phyloP scores from a whole-genome alignment of 2,888 invertebrate genomes.

The Drosophila prostipennis region DNA sequence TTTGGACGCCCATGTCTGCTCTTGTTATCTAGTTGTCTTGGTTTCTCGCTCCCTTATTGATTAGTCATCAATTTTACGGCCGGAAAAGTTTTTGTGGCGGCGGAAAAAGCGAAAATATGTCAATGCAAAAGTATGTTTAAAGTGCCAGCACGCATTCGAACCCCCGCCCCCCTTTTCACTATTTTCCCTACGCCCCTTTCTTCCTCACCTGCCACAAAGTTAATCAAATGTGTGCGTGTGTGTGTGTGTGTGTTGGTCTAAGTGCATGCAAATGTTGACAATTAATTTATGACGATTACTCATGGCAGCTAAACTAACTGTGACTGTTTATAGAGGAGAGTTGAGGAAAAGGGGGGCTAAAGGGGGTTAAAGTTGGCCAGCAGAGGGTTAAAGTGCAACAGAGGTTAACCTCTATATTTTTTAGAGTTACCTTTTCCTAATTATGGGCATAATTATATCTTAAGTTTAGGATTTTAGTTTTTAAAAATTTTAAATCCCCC shows the following conservation, averaged over 20 bases:
- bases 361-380: not conserved
- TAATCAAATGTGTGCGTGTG: constrained; percentile 30
- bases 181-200: not conserved
- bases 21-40: constrained; percentile 33
- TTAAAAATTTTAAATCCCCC: no score
- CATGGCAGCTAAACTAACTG: constrained; percentile 81
- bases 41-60: constrained; percentile 55
- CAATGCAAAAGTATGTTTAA: constrained; percentile 75
- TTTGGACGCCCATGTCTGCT: not conserved
- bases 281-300: constrained; percentile 83
- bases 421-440: constrained; percentile 39
- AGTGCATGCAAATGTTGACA: constrained; percentile 82
- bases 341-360: not conserved
- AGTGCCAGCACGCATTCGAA: constrained; percentile 36
- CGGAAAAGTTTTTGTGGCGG: constrained; percentile 20
- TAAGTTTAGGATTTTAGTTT: no score
- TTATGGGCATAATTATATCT: no score
- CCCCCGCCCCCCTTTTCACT: constrained; percentile 11
- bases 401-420: not conserved
- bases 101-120: constrained; percentile 57
- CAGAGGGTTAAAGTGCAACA: constrained; percentile 7
- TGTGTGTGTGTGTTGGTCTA: constrained; percentile 55
- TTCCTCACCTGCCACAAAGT: constrained; percentile 2
- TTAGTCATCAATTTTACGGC: constrained; percentile 68
- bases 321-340: constrained; percentile 55